Evolutionary conservation across 2,113 vertebrate species (phyloP).

Genomic region (Coptodon bakossiorum): DNA sequence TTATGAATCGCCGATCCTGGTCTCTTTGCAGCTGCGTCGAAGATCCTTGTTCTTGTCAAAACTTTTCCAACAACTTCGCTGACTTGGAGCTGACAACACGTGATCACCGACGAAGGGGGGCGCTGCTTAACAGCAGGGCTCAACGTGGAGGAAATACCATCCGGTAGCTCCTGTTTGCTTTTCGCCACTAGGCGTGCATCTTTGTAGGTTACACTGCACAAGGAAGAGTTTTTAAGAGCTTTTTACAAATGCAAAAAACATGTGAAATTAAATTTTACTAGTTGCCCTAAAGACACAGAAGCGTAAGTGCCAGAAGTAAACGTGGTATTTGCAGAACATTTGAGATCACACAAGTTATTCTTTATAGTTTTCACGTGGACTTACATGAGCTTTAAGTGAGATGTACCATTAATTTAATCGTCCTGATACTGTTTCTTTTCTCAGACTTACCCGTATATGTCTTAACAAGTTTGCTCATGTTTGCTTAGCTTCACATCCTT

Average conservation of each 20-base stretch:
- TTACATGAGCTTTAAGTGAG: not conserved
- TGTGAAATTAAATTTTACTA: not conserved
- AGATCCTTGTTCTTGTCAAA: constrained; percentile 28
- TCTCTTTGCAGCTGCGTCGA: not conserved
- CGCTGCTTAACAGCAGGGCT: not conserved
- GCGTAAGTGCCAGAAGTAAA: not conserved
- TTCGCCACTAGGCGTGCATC: not conserved
- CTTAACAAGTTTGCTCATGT: not conserved
- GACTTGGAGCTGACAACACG: constrained; percentile 11
- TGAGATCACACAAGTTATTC: not conserved
- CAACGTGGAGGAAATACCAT: not conserved
- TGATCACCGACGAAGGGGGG: constrained; percentile 26
- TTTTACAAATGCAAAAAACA: not conserved
- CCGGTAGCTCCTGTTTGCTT: not conserved
- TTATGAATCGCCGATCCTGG: not conserved
- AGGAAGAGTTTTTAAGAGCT: not conserved
- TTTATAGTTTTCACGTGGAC: not conserved
- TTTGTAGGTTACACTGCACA: not conserved
- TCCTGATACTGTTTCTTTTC: not conserved
- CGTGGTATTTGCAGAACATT: not conserved
- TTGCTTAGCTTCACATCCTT: not conserved
- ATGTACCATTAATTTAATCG: not conserved
- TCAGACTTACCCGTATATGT: not conserved
- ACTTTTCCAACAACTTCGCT: constrained; percentile 52
- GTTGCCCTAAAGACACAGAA: not conserved